These are phyloP conservation scores for Camelus dromedarius DNA, from an alignment of 2,113 vertebrate genomes.

Conservation along the genomic window DNA sequence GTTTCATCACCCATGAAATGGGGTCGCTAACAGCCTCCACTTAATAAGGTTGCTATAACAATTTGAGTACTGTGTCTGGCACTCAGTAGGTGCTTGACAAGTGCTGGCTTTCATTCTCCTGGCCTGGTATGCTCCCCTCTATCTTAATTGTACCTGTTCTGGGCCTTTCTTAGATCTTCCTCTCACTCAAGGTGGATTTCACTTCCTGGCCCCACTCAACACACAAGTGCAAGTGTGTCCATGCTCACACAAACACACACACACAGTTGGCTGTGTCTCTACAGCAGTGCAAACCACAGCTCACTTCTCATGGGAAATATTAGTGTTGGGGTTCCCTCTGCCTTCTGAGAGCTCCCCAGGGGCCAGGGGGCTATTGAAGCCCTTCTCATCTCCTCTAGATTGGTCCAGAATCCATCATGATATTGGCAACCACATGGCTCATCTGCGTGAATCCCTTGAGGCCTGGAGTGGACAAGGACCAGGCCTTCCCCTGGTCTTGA, in stretches of 20 bases:
- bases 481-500: neutral
- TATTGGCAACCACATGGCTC: neutral
- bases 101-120: too few species aligned
- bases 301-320: neutral
- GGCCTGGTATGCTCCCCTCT: too few species aligned
- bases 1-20: too few species aligned
- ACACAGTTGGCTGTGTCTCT: neutral
- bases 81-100: too few species aligned
- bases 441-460: neutral
- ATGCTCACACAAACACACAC: neutral
- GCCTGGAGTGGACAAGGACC: neutral
- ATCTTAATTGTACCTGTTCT: too few species aligned
- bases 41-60: too few species aligned
- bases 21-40: too few species aligned
- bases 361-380: neutral
- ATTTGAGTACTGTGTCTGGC: too few species aligned
- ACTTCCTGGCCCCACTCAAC: rapidly evolving
- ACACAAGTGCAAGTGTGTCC: too few species aligned
- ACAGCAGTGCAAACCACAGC: too few species aligned
- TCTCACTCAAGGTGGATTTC: neutral
- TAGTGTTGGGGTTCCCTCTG: too few species aligned
- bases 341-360: neutral
- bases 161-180: too few species aligned
- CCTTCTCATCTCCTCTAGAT: neutral
- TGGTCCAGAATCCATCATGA: neutral